phyloP scores from a whole-genome alignment of 2,888 invertebrate genomes.

The Zaprionus bogoriensis region DNA sequence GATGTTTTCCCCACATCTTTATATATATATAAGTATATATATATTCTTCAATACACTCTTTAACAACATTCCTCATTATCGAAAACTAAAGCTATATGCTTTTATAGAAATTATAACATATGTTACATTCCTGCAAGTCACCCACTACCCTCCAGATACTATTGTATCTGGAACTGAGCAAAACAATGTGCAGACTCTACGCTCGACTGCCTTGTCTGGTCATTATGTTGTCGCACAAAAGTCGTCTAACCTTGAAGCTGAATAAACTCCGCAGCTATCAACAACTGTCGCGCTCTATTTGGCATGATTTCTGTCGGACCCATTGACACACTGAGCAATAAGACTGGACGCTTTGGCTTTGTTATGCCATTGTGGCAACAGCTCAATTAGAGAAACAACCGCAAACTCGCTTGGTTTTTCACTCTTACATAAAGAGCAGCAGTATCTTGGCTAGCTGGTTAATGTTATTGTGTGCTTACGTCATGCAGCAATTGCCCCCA shows the following conservation, averaged over 20 bases:
- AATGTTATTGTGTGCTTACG: constrained; percentile 45
- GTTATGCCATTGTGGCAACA: constrained; percentile 22
- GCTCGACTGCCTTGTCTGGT: not conserved
- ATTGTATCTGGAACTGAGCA: too few relatives aligned
- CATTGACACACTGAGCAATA: constrained; percentile 28
- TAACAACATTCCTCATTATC: too few relatives aligned
- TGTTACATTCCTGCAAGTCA: too few relatives aligned
- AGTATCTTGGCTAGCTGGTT: constrained; percentile 40
- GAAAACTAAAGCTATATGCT: too few relatives aligned
- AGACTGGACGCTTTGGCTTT: constrained; percentile 5
- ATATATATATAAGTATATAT: too few relatives aligned
- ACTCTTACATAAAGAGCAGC: constrained; percentile 48
- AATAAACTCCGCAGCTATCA: constrained; percentile 20
- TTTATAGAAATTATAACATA: too few relatives aligned
- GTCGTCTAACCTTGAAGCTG: constrained; percentile 48
- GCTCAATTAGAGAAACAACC: constrained; percentile 16
- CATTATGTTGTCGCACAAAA: not conserved
- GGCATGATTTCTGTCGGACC: constrained; percentile 16
- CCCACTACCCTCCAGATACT: too few relatives aligned
- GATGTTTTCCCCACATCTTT: too few relatives aligned
- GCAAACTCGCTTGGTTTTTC: constrained; percentile 23
- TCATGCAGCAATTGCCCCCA: constrained; percentile 48
- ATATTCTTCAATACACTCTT: too few relatives aligned
- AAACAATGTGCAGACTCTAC: not conserved
- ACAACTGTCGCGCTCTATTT: constrained; percentile 35